Conservation (phyloP, 1,140 invertebrate genomes). For the Drosophila kepulauana region DNA sequence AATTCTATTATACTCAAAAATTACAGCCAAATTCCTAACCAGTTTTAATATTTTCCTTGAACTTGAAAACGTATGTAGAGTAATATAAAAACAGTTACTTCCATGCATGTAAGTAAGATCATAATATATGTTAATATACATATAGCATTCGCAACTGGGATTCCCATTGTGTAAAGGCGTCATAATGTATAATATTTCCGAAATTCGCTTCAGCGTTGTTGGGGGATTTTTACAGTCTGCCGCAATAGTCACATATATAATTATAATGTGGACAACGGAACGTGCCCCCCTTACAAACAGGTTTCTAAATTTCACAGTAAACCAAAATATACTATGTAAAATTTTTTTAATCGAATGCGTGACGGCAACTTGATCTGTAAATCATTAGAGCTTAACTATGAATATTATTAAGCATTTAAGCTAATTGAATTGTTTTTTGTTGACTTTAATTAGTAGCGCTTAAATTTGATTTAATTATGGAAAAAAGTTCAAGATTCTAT, state of each 20-base stretch:
- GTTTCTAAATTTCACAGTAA: slow-evolving; percentile 7
- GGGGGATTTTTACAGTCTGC: not conserved
- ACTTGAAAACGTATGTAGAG: too few relatives aligned
- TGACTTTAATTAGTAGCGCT: not conserved
- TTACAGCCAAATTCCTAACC: too few relatives aligned
- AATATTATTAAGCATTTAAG: not conserved
- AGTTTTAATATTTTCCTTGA: too few relatives aligned
- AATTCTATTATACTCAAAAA: too few relatives aligned
- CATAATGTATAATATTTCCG: slow-evolving; percentile 8
- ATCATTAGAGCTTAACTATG: slow-evolving; percentile 2
- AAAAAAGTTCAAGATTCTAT: too few relatives aligned
- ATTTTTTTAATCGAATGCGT: not conserved
- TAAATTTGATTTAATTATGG: not conserved
- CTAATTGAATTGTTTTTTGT: not conserved
- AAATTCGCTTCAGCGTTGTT: not conserved
- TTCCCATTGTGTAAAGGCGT: not conserved
- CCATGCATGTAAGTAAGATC: too few relatives aligned
- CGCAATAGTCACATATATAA: not conserved
- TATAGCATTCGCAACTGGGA: not conserved
- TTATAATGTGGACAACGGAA: not conserved
- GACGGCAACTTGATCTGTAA: not conserved
- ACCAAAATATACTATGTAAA: not conserved
- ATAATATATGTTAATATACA: too few relatives aligned
- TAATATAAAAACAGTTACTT: too few relatives aligned
- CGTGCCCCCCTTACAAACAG: not conserved